Conservation (phyloP, 2,888 invertebrate genomes). For the Taphrorychus bicolor region DNA sequence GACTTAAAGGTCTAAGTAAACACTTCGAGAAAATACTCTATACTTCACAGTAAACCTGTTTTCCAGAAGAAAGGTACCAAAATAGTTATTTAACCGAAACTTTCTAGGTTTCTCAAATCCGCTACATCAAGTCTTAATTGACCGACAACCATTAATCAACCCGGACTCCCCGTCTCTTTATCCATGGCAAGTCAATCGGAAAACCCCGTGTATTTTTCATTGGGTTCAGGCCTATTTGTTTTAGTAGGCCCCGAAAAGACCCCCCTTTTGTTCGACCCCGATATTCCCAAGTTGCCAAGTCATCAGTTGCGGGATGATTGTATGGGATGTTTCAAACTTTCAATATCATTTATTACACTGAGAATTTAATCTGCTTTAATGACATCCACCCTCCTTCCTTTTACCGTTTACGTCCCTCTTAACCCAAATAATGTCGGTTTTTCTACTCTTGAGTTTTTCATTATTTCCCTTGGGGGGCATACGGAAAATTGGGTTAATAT, state of each 20-base stretch:
- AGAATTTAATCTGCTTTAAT: conserved; percentile 52
- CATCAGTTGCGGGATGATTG: conserved; percentile 57
- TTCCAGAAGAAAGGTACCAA: too few relatives aligned
- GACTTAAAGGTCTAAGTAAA: too few relatives aligned
- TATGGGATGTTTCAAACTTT: conserved; percentile 54
- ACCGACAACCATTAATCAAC: conserved; percentile 7
- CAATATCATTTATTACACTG: conserved; percentile 53
- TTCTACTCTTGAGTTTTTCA: neutral
- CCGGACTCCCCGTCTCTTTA: neutral
- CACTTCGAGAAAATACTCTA: too few relatives aligned
- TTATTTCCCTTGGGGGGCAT: neutral
- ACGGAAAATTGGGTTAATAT: neutral
- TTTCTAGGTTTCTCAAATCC: neutral
- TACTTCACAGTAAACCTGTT: too few relatives aligned
- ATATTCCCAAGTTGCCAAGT: conserved; percentile 57
- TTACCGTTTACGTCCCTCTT: conserved; percentile 34
- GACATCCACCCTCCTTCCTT: conserved; percentile 44
- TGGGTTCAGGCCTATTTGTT: conserved; percentile 28
- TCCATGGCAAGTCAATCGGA: conserved; percentile 6
- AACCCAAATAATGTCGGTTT: conserved; percentile 9
- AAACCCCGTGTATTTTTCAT: conserved; percentile 14
- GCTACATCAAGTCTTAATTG: neutral
- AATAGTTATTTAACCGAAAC: neutral
- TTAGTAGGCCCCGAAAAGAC: conserved; percentile 31
- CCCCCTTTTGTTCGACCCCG: conserved; percentile 41